Percentiles rank a stretch among this genome's conserved stretches.
Evolutionary conservation across 2,888 invertebrate genomes (phyloP).

Genomic region (Acanthosepion lycidas): DNA sequence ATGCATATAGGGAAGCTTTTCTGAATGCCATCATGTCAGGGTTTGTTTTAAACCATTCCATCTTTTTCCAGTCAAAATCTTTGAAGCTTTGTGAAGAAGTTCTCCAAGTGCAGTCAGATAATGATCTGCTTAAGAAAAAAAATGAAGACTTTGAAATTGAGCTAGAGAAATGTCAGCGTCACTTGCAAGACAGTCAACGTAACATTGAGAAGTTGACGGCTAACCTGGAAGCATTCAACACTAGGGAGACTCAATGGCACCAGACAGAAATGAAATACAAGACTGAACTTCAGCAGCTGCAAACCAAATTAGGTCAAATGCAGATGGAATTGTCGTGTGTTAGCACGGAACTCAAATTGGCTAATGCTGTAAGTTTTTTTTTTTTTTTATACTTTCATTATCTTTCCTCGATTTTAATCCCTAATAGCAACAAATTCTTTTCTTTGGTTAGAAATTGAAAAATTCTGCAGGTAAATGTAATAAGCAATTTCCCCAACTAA

Average conservation of each 20-base stretch:
- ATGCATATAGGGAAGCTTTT: no score
- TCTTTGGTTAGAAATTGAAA: no score
- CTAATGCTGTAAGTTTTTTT: conserved; percentile 38
- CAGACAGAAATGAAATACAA: conserved; percentile 36
- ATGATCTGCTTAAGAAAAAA: conserved; percentile 40
- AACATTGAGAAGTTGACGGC: conserved; percentile 24
- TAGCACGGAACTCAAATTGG: conserved; percentile 33
- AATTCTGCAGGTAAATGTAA: no score
- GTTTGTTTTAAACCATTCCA: neutral
- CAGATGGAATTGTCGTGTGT: conserved; percentile 17
- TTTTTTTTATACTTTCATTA: no score
- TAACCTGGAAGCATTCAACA: neutral
- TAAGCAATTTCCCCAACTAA: no score
- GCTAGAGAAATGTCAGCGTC: conserved; percentile 25
- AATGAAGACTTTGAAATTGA: conserved; percentile 40
- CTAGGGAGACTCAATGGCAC: conserved; percentile 36
- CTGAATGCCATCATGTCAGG: neutral
- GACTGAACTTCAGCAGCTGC: neutral
- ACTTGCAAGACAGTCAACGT: neutral
- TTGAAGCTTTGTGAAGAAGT: conserved; percentile 9
- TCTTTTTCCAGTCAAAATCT: conserved; percentile 39
- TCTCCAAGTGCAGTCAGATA: neutral
- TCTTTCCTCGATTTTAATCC: no score
- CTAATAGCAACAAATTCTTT: no score
- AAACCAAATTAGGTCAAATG: neutral